Base-by-base conservation (phyloP, 2,113 vertebrate genomes). In the Callocephalon fimbriatum region DNA sequence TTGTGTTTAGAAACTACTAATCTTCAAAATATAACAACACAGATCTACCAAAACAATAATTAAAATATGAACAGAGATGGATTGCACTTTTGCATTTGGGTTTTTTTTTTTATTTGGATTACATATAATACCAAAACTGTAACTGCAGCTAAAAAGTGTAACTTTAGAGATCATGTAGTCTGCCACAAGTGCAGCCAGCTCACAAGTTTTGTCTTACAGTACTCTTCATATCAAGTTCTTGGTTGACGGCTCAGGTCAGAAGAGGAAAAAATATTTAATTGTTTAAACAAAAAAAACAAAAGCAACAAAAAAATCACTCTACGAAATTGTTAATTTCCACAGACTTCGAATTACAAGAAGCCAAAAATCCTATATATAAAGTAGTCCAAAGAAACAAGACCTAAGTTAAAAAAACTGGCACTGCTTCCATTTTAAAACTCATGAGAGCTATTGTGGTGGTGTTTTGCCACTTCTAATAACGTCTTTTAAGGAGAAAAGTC, bases 391-490 rank as follows among this genome's bases (percentile, higher is more conserved):
- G 54, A 80, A 92, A 13, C 23, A 86, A 90, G 42, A 86, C 65
- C 7, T 67, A 14, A 79, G 45, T 53, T 32, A 10, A 66, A 88
- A 80, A 78, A 70, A 50, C 2, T 59, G 47, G 72, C 51, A 74
- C 53, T 86, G 15, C 21, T 71, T 90, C 18, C 70, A 25, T n/a
- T 80, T 95, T 80, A 80, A 75, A 86, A 94, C 65, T 94, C 74
- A 9, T 21, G 47, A 74, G 67, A 94, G 12, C 40, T 88, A 59
- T 86, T 92, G 54, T 90, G 45, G 44, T 29, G 0, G 47, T 40
- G 26, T 83, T 94, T 84, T 94, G 63, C 88, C 89, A 83, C 75
- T 90, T 96, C 45, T 63, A 90, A 94, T 86, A 77, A 71, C 5
- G 26, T 65, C 26, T 75, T 90, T 90, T 62, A 88, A 88, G 44